These are phyloP conservation scores for Polyploca ridens DNA, from an alignment of 2,888 invertebrate genomes.

Conservation along the genomic window DNA sequence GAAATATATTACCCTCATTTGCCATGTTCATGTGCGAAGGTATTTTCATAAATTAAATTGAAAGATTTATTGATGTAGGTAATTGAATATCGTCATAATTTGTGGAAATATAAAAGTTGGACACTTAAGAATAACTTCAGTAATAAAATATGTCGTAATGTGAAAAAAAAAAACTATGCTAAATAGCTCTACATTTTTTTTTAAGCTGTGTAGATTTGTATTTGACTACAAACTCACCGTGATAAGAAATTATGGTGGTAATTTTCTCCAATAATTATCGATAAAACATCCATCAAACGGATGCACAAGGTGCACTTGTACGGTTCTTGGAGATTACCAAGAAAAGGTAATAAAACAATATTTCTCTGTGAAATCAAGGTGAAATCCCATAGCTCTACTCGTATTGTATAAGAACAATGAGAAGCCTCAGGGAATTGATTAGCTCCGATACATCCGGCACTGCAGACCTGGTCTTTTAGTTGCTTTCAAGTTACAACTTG, in stretches of 20 bases:
- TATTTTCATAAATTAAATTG: background rate
- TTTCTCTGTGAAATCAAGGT: slow-evolving; percentile 9
- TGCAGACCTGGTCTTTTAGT: background rate
- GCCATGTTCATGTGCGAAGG: background rate
- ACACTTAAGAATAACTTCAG: too few relatives aligned
- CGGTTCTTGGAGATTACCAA: background rate
- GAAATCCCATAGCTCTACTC: slow-evolving; percentile 15
- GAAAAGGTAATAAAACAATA: too few relatives aligned
- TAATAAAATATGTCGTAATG: too few relatives aligned
- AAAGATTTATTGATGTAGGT: background rate
- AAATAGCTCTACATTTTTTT: too few relatives aligned
- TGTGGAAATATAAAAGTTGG: too few relatives aligned
- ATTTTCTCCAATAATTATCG: background rate
- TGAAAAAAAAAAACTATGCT: too few relatives aligned
- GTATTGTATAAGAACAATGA: slow-evolving; percentile 40
- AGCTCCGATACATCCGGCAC: slow-evolving; percentile 36
- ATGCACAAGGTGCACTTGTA: background rate
- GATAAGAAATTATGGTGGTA: background rate
- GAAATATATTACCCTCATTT: background rate
- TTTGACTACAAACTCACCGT: too few relatives aligned
- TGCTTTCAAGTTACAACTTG: too few relatives aligned
- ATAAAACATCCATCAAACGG: background rate
- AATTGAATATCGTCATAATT: background rate
- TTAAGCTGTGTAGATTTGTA: too few relatives aligned
- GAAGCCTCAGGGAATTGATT: slow-evolving; percentile 39